phyloP scores from a whole-genome alignment of 2,113 vertebrate genomes.

The Psittacus erithacus region DNA sequence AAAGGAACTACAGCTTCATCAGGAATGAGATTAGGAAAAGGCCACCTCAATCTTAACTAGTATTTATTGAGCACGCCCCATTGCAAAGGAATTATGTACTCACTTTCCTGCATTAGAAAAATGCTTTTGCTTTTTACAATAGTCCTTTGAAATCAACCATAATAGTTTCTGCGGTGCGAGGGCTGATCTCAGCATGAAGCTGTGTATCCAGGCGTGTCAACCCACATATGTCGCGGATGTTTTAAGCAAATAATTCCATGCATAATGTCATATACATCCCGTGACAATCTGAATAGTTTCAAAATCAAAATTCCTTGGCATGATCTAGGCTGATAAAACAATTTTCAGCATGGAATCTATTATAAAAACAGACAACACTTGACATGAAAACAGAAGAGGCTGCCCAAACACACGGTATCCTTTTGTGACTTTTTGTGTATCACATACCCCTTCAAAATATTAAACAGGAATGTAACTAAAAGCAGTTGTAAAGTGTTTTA shows the following conservation, averaged over 20 bases:
- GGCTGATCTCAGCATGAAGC: not conserved
- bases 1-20: not conserved
- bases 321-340: not conserved
- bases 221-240: not conserved
- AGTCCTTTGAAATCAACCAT: not conserved
- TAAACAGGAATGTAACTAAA: not conserved
- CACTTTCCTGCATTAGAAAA: not conserved
- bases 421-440: not conserved
- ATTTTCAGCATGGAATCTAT: not conserved
- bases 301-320: not conserved
- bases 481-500: not conserved
- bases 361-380: not conserved
- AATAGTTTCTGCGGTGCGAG: not conserved
- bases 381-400: not conserved
- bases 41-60: not conserved
- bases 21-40: not conserved
- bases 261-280: not conserved
- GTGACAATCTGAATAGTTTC: not conserved
- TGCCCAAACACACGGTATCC: not conserved
- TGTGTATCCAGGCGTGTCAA: not conserved
- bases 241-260: not conserved
- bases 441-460: not conserved
- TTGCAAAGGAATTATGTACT: not conserved
- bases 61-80: not conserved
- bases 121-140: not conserved